Base-by-base conservation (phyloP, 2,113 vertebrate species). In the Mustelus asterias region DNA sequence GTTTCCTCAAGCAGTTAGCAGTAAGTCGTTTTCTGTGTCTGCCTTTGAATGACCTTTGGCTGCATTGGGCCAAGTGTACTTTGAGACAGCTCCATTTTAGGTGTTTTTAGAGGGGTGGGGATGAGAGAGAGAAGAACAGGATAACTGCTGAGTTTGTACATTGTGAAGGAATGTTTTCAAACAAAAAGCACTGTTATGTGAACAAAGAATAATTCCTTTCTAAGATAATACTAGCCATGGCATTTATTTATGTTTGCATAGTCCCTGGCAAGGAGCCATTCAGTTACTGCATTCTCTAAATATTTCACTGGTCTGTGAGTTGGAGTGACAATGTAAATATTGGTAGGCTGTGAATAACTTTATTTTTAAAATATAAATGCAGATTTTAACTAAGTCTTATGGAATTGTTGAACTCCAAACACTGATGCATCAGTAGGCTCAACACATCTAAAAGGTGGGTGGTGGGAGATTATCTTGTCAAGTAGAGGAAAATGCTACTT, bases 141-240 rank as follows among this genome's bases (percentile, higher is more conserved):
- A 2, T 41, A 95, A 72, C 67, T 95, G 22, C 67, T 95, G 94
- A 95, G 67, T 48, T 95, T 72, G 44, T 76, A 95, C 26, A 54
- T 70, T 76, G 44, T 60, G 69, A 72, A 95, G 44, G 94, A 95
- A 95, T 76, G 65, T 76, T 95, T 95, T 94, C 37, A 94, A 69
- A 44, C 67, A 70, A 44, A 94, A 94, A 94, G 65, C 67, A 67
- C 41, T 94, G 93, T 41, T 70, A 48, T 48, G 67, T 94, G 67
- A 94, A 48, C 24, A 94, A 94, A 94, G 94, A 48, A 72, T 37
- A 72, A 72, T 95, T 95, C 10, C 20, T 95, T 95, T 95, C 94
- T 95, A 76, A 95, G 89, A 48, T 94, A 94, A 41, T 95, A 72
- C 69, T 16, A 95, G 44, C 94, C 48, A 10, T 70, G 67, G 67